These are phyloP conservation scores for Halictus ligatus DNA, from an alignment of 2,888 invertebrate species.

Conservation along the genomic window DNA sequence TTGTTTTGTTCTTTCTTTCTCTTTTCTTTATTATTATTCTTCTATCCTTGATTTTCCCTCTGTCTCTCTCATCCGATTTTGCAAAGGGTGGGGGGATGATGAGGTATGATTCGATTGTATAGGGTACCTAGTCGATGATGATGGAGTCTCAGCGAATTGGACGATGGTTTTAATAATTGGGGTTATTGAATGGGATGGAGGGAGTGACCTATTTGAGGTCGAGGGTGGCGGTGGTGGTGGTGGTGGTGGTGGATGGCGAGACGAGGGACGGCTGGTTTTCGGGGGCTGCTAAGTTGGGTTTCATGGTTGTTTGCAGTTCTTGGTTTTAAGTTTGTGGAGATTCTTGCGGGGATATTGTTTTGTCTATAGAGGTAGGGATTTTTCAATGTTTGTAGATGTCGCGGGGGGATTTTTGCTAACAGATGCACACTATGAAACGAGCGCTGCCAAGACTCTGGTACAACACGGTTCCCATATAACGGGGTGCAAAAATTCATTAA, in stretches of 20 bases:
- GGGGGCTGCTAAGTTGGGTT: neutral
- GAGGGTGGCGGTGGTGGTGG: neutral
- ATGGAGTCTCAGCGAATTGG: neutral
- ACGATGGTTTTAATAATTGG: constrained; percentile 5
- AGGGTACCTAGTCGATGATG: neutral
- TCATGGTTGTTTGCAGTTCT: neutral
- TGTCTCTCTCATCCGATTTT: neutral
- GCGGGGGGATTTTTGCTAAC: too few relatives aligned
- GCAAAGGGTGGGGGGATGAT: neutral
- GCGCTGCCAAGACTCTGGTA: neutral
- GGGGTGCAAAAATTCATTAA: too few relatives aligned
- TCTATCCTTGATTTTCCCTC: neutral
- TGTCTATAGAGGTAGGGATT: neutral
- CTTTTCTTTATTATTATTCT: neutral
- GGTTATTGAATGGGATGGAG: constrained; percentile 7
- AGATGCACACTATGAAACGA: neutral
- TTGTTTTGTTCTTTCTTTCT: constrained; percentile 32
- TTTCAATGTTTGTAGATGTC: neutral
- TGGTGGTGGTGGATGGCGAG: neutral
- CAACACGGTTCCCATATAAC: too few relatives aligned
- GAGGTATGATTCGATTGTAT: neutral
- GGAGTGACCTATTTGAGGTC: constrained; percentile 14
- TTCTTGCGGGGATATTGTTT: neutral
- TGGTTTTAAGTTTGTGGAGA: neutral
- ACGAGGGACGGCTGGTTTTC: neutral